Conservation (phyloP, 1,140 invertebrate genomes). For the Eriosoma lanigerum region DNA sequence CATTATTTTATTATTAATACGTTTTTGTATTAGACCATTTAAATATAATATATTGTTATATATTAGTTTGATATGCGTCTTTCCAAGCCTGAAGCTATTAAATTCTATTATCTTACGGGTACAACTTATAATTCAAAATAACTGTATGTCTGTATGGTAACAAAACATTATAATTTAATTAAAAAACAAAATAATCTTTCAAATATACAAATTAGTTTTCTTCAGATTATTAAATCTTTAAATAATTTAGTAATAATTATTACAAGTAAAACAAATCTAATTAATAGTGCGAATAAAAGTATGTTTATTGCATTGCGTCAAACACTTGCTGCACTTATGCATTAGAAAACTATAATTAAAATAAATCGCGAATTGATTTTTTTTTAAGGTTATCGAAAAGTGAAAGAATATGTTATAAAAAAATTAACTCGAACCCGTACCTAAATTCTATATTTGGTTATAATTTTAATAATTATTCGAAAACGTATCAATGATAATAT, state of each 20-base stretch:
- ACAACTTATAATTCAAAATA: neutral
- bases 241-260: slow-evolving; percentile 7
- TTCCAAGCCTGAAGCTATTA: slow-evolving; percentile 20
- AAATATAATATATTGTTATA: neutral
- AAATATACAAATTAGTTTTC: neutral
- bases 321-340: neutral
- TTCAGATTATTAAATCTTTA: neutral
- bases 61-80: neutral
- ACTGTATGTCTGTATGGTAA: neutral
- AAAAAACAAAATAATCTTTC: slow-evolving; percentile 14
- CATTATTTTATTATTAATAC: neutral
- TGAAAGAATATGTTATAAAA: slow-evolving; percentile 25
- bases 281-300: neutral
- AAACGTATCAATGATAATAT: neutral
- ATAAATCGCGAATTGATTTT: neutral
- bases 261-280: neutral
- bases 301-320: slow-evolving; percentile 2
- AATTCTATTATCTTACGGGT: slow-evolving; percentile 3
- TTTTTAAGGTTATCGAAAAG: slow-evolving; percentile 23
- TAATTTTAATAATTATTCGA: neutral
- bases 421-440: neutral
- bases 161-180: slow-evolving; percentile 15
- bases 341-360: slow-evolving; percentile 4
- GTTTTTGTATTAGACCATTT: neutral
- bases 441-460: neutral